phyloP scores from a whole-genome alignment of 2,113 vertebrate species.

The Blennius ocellaris region DNA sequence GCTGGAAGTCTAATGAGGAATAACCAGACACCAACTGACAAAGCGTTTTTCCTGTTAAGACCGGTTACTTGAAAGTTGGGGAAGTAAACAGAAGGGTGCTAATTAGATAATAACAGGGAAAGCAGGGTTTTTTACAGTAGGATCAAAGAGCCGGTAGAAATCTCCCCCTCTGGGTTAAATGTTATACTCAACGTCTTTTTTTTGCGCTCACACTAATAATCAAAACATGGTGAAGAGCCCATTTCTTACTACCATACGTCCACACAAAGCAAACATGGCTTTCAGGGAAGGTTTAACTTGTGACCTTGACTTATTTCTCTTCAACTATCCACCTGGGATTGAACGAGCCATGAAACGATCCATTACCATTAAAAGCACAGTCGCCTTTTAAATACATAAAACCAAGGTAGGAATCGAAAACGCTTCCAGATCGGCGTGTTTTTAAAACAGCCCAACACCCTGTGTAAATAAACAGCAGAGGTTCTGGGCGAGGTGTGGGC shows the following conservation, averaged over 20 bases:
- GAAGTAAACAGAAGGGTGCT: not conserved
- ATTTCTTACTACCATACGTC: no score
- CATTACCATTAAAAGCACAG: no score
- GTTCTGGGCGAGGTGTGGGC: no score
- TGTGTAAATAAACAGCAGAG: not conserved
- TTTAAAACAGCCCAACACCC: not conserved
- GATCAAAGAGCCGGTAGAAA: constrained; percentile 1
- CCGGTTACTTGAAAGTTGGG: not conserved
- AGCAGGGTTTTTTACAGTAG: not conserved
- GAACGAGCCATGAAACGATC: no score
- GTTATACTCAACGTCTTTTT: constrained; percentile 12
- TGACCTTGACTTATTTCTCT: constrained; percentile 10
- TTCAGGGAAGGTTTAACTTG: not conserved
- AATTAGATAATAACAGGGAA: constrained; percentile 7
- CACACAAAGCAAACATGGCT: not conserved
- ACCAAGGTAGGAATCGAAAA: constrained; percentile 1
- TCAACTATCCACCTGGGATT: not conserved
- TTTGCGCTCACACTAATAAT: constrained; percentile 1
- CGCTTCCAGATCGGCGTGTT: constrained; percentile 22
- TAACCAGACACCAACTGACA: constrained; percentile 1
- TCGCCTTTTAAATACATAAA: not conserved
- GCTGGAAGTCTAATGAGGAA: constrained; percentile 10
- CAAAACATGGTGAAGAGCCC: not conserved
- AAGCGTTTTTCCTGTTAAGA: not conserved
- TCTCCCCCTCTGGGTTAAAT: not conserved